phyloP scores from a whole-genome alignment of 2,113 vertebrate species.

The Lepus timidus region DNA sequence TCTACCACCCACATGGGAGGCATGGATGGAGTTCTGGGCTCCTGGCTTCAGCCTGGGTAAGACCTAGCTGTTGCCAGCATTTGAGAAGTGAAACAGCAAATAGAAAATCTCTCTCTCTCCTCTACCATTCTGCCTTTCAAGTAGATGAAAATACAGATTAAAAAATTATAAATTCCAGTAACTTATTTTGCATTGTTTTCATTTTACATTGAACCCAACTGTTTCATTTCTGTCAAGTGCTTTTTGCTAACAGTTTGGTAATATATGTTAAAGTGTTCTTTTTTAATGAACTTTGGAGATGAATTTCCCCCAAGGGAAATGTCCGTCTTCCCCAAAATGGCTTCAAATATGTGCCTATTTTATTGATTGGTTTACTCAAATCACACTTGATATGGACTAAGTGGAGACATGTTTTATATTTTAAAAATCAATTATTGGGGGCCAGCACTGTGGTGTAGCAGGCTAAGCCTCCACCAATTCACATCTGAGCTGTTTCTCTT shows the following conservation, averaged over 20 bases:
- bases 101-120: too few species aligned
- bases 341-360: conserved; percentile 32
- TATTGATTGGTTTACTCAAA: conserved; percentile 53
- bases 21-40: too few species aligned
- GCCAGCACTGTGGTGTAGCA: too few species aligned
- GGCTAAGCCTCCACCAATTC: too few species aligned
- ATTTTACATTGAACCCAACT: neutral
- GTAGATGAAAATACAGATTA: too few species aligned
- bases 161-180: neutral
- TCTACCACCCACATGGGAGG: too few species aligned
- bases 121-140: too few species aligned
- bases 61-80: too few species aligned
- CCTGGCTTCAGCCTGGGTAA: too few species aligned
- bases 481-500: too few species aligned
- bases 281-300: conserved; percentile 15
- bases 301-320: conserved; percentile 21
- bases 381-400: conserved; percentile 21
- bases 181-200: neutral
- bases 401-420: conserved; percentile 51
- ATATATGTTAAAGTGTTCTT: conserved; percentile 3
- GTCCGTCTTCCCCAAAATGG: conserved; percentile 5
- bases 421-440: conserved; percentile 50
- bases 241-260: conserved; percentile 32
- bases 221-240: neutral
- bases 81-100: too few species aligned